Evolutionary conservation across 2,888 invertebrate species (phyloP).

Genomic region (Cheilosia soror): DNA sequence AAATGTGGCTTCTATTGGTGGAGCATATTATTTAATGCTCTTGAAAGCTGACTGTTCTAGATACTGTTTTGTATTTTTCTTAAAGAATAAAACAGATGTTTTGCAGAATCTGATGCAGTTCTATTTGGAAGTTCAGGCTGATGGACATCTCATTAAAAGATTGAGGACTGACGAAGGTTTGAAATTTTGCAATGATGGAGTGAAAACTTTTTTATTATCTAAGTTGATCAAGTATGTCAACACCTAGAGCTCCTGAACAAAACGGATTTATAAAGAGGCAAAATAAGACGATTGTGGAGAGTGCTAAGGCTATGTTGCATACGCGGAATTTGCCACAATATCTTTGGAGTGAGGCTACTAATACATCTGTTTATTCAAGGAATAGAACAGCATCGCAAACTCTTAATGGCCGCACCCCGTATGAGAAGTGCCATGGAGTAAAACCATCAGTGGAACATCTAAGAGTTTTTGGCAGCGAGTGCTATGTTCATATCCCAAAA

Average conservation of each 20-base stretch:
- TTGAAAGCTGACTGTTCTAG: slow-evolving; percentile 65
- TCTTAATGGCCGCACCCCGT: slow-evolving; percentile 72
- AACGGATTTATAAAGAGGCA: slow-evolving; percentile 44
- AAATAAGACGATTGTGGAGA: slow-evolving; percentile 48
- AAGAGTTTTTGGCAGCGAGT: slow-evolving; percentile 53
- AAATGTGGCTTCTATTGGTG: slow-evolving; percentile 52
- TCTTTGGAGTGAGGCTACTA: slow-evolving; percentile 80
- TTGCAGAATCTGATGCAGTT: slow-evolving; percentile 33
- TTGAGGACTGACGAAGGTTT: slow-evolving; percentile 6
- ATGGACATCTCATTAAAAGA: slow-evolving; percentile 23
- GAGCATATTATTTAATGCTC: slow-evolving; percentile 64
- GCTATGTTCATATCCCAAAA: slow-evolving; percentile 50
- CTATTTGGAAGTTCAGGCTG: slow-evolving; percentile 40
- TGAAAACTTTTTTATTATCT: background rate
- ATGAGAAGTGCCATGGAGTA: slow-evolving; percentile 75
- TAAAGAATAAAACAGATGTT: slow-evolving; percentile 62
- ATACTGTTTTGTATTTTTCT: slow-evolving; percentile 63
- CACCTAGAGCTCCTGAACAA: slow-evolving; percentile 53
- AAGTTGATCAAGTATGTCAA: slow-evolving; percentile 26
- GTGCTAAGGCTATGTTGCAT: slow-evolving; percentile 52
- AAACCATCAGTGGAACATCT: slow-evolving; percentile 67
- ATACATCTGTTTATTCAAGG: slow-evolving; percentile 78
- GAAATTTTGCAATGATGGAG: slow-evolving; percentile 36
- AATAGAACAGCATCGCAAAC: slow-evolving; percentile 77
- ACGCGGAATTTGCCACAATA: slow-evolving; percentile 15